These are phyloP conservation scores for Corythaixoides concolor DNA, from an alignment of 2,113 vertebrate species.

Conservation along the genomic window DNA sequence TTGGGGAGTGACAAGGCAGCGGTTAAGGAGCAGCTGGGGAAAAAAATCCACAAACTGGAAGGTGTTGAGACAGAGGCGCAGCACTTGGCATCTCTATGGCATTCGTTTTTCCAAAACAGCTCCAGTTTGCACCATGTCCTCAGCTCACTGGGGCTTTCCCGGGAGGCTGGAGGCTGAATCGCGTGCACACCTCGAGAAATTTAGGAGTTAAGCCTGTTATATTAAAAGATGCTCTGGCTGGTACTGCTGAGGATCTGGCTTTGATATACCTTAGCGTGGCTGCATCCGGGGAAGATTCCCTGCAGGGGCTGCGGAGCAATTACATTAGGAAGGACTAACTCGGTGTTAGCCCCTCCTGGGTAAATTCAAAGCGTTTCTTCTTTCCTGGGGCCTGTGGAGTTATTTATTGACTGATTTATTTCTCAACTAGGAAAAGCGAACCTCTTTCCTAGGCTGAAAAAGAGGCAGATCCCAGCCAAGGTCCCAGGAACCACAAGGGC, in stretches of 20 bases:
- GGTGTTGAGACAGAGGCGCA: not conserved
- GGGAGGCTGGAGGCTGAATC: not conserved
- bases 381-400: not conserved
- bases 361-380: not conserved
- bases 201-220: not conserved
- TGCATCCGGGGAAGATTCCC: not conserved
- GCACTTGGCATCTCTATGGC: not conserved
- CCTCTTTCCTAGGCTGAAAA: not conserved
- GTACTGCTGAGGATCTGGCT: not conserved
- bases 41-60: not conserved
- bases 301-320: not conserved
- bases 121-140: not conserved
- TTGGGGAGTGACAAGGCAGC: not conserved
- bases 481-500: not conserved
- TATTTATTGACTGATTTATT: not conserved
- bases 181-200: not conserved
- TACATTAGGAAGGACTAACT: not conserved
- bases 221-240: not conserved
- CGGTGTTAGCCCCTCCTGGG: not conserved
- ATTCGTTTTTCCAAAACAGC: not conserved
- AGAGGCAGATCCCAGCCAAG: not conserved
- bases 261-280: not conserved
- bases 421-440: not conserved
- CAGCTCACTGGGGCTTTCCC: not conserved
- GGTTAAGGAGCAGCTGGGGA: not conserved